Base-by-base conservation (phyloP, 2,797 vertebrate genomes). In the Myotis pilosus region DNA sequence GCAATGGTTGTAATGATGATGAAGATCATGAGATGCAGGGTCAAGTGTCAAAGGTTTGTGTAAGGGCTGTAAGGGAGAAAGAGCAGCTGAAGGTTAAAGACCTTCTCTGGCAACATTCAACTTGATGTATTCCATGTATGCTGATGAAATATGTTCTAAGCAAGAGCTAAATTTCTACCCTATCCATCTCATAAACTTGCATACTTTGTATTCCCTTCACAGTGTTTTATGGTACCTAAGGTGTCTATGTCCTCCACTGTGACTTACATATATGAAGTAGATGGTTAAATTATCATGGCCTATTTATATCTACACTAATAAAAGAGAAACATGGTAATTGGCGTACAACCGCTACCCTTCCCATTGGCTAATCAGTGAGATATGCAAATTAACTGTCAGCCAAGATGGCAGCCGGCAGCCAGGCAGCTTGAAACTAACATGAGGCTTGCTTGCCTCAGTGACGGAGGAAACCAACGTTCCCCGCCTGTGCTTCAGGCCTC, bases 261-360 rank as follows among this genome's bases (percentile, higher is more conserved):
- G 97, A 96, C 96, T 96, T 97, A 98, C 96, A 95, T 95, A 96
- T 91, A 97, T 97, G 95, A 97, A 97, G 95, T 96, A 98, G 96
- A 97, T 98, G 96, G 94, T 97, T 91, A 95, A 97, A 98, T 94
- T 98, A 97, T 96, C 92, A 89, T 96, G 96, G 91, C 97, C 96
- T 97, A 97, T 94, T 97, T 98, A 96, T 95, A 94, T n/a, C n/a
- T n/a, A n/a, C n/a, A n/a, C n/a, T n/a, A n/a, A n/a, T n/a, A n/a
- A n/a, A n/a, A n/a, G n/a, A n/a, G n/a, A n/a, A n/a, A n/a, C n/a
- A n/a, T n/a, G n/a, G n/a, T n/a, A n/a, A n/a, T n/a, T n/a, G n/a
- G n/a, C n/a, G n/a, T n/a, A n/a, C n/a, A n/a, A n/a, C n/a, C n/a
- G n/a, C n/a, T n/a, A n/a, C n/a, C n/a, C n/a, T n/a, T n/a, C n/a